phyloP scores from a whole-genome alignment of 1,140 invertebrate genomes.

The Pentalonia nigronervosa region DNA sequence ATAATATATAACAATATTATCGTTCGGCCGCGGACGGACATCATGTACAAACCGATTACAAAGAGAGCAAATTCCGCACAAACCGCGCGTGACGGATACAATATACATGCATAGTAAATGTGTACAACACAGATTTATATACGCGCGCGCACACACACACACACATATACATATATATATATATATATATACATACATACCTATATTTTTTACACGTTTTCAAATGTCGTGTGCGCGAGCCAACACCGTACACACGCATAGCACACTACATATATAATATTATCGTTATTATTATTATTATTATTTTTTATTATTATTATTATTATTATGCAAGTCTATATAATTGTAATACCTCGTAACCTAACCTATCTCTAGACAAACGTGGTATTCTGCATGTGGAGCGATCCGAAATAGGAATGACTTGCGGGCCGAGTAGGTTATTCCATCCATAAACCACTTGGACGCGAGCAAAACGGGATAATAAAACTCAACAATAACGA shows the following conservation, averaged over 20 bases:
- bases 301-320: too few species aligned
- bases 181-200: not conserved
- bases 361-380: too few species aligned
- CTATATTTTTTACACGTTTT: not conserved
- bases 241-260: not conserved
- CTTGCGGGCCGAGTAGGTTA: not conserved
- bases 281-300: not conserved
- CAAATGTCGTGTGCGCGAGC: constrained; percentile 2
- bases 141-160: not conserved
- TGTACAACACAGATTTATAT: not conserved
- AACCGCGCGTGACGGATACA: not conserved
- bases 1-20: not conserved
- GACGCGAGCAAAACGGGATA: not conserved
- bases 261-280: not conserved
- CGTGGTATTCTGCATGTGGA: not conserved
- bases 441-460: not conserved
- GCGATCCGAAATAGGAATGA: not conserved
- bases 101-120: not conserved
- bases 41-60: not conserved
- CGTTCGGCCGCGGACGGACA: not conserved
- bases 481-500: not conserved
- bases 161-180: too few species aligned
- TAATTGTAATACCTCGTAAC: not conserved
- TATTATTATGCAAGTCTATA: not conserved
- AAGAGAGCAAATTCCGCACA: not conserved